Conservation (phyloP, 2,888 invertebrate species). For the Patella caerulea region DNA sequence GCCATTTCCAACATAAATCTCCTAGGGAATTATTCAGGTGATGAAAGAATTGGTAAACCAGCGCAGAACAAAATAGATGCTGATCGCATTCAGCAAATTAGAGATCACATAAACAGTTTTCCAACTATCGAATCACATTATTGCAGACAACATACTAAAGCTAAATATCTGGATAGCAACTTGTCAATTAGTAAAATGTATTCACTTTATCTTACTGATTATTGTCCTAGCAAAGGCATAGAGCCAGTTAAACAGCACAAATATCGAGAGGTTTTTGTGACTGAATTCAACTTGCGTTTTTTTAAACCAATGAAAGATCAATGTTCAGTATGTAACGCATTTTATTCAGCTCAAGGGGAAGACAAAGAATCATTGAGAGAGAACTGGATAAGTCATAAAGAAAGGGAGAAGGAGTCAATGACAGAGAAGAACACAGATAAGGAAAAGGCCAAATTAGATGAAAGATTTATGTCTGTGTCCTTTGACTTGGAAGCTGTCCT, state of each 20-base stretch:
- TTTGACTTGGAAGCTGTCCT: neutral
- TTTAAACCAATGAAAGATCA: neutral
- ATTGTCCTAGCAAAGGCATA: neutral
- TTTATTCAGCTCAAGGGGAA: neutral
- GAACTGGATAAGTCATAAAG: neutral
- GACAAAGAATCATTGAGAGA: neutral
- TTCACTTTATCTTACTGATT: neutral
- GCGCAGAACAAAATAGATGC: neutral
- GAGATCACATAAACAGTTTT: neutral
- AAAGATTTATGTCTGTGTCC: neutral
- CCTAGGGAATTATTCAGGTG: neutral
- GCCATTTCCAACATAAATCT: neutral
- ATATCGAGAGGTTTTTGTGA: neutral
- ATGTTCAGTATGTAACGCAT: slow-evolving; percentile 2
- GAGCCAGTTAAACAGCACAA: neutral
- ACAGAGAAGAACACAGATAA: neutral
- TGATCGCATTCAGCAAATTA: neutral
- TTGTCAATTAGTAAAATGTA: slow-evolving; percentile 1
- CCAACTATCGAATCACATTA: neutral
- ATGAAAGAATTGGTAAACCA: neutral
- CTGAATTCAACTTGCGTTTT: neutral
- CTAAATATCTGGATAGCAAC: neutral
- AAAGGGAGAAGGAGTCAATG: neutral
- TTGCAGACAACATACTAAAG: neutral
- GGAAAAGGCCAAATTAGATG: slow-evolving; percentile 7